phyloP scores from a whole-genome alignment of 2,113 vertebrate species.

The Melanerpes formicivorus region DNA sequence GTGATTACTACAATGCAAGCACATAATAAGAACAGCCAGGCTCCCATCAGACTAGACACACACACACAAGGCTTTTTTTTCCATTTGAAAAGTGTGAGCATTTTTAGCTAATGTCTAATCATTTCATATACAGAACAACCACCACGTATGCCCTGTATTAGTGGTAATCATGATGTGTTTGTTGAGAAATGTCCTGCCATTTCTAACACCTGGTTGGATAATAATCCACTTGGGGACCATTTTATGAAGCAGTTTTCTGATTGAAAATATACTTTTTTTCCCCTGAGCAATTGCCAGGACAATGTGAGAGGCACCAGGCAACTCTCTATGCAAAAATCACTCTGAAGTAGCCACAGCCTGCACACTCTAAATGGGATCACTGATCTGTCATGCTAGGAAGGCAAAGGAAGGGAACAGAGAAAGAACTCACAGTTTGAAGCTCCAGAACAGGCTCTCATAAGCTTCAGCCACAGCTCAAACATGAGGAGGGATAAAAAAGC shows the following conservation, averaged over 20 bases:
- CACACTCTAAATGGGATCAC: background rate
- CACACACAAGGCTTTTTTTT: background rate
- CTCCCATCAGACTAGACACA: background rate
- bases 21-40: background rate
- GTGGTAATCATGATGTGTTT: background rate
- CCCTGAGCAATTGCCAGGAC: background rate
- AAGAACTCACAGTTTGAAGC: background rate
- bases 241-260: background rate
- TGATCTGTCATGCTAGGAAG: background rate
- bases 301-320: background rate
- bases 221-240: background rate
- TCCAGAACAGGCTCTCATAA: rapidly evolving
- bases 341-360: background rate
- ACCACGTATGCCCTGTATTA: background rate
- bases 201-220: background rate
- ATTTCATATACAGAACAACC: background rate
- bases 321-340: background rate
- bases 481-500: rapidly evolving
- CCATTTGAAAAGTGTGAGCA: background rate
- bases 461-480: background rate
- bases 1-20: background rate
- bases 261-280: background rate
- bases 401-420: background rate
- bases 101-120: background rate
- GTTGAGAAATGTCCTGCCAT: background rate